A percentile compares a stretch with the other conserved stretches of the same genome.
Conservation (phyloP, 2,888 invertebrate genomes). For the Melolontha melolontha region DNA sequence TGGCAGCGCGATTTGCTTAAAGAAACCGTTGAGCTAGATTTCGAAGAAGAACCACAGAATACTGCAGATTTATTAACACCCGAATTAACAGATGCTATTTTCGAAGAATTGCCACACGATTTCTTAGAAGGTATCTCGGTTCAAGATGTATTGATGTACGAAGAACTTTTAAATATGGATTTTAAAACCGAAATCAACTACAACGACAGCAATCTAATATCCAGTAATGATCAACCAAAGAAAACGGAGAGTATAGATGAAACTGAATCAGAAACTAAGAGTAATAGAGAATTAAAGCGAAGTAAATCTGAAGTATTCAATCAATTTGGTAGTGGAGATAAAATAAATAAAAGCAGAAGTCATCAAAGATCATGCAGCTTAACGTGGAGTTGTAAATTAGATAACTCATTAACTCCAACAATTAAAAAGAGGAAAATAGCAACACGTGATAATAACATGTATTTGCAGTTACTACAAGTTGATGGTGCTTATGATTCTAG, state of each 20-base stretch:
- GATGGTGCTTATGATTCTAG: constrained; percentile 70
- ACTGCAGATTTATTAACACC: constrained; percentile 86
- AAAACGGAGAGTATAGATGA: constrained; percentile 52
- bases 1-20: constrained; percentile 77
- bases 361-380: constrained; percentile 77
- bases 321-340: constrained; percentile 62
- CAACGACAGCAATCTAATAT: constrained; percentile 48
- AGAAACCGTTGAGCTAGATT: constrained; percentile 74
- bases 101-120: constrained; percentile 87
- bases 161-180: constrained; percentile 75
- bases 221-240: constrained; percentile 59
- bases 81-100: constrained; percentile 87
- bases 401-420: constrained; percentile 72
- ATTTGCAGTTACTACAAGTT: constrained; percentile 68
- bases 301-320: constrained; percentile 75
- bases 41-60: constrained; percentile 75
- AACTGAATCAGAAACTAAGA: constrained; percentile 69
- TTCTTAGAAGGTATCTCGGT: constrained; percentile 86
- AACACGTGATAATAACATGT: constrained; percentile 62
- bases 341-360: constrained; percentile 67
- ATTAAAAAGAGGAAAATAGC: constrained; percentile 76
- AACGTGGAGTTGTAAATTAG: constrained; percentile 78
- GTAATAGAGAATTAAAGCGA: constrained; percentile 71
- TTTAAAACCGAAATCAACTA: constrained; percentile 61
- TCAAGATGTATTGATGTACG: constrained; percentile 83